Percentiles rank a stretch among this genome's conserved stretches.
These are phyloP conservation scores for Micronisus gabar DNA, from an alignment of 2,113 vertebrate genomes.

Conservation along the genomic window DNA sequence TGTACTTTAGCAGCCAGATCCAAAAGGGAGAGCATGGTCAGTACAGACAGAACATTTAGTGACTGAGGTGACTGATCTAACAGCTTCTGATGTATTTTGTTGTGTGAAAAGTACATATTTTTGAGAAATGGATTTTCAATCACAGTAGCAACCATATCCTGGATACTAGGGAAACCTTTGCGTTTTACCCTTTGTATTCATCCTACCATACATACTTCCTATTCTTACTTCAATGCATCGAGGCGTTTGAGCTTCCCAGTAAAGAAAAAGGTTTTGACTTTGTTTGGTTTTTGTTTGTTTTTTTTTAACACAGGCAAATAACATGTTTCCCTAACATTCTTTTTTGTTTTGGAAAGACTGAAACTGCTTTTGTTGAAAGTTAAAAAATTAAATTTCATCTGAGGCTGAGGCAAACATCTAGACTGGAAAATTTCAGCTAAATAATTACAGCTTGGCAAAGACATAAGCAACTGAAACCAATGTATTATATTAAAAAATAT, in stretches of 20 bases:
- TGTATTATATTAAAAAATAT: conserved; percentile 49
- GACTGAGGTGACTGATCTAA: not conserved
- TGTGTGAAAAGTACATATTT: not conserved
- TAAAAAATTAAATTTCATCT: conserved; percentile 4
- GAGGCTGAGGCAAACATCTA: not conserved
- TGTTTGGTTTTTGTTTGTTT: not conserved
- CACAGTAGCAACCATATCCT: not conserved
- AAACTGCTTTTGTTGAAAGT: not conserved
- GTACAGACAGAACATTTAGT: not conserved
- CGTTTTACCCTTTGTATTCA: not conserved
- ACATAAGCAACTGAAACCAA: not conserved
- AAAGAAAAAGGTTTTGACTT: not conserved
- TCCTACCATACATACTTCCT: not conserved
- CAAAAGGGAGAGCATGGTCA: not conserved
- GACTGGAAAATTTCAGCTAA: conserved; percentile 34
- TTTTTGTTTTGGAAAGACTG: not conserved
- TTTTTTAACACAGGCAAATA: not conserved
- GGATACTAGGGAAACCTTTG: not conserved
- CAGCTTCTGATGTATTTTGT: not conserved
- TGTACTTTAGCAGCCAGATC: not conserved
- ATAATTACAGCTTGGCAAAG: conserved; percentile 39
- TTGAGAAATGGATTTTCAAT: not conserved
- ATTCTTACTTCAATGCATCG: not conserved
- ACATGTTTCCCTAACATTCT: not conserved
- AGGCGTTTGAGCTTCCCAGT: not conserved